Evolutionary conservation across 2,797 vertebrate genomes (phyloP).

Genomic region (Sebastes goodei): DNA sequence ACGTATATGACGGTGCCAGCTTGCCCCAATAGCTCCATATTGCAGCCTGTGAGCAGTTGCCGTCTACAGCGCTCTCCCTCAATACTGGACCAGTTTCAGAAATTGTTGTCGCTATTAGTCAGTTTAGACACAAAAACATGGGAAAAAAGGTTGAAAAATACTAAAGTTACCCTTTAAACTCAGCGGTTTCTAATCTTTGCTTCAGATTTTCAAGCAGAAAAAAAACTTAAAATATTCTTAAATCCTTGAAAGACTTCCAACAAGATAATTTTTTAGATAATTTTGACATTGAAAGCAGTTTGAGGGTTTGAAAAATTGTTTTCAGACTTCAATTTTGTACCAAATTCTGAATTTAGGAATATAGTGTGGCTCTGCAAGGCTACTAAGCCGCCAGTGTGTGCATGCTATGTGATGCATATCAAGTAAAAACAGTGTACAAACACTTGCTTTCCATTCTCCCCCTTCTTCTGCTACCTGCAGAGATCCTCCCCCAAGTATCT

Average conservation of each 20-base stretch:
- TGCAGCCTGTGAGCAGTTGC: too few relatives aligned
- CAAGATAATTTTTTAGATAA: neutral
- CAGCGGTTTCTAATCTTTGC: neutral
- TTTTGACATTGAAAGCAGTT: neutral
- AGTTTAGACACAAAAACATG: too few relatives aligned
- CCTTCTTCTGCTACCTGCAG: conserved; percentile 17
- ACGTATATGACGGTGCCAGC: too few relatives aligned
- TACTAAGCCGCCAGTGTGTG: neutral
- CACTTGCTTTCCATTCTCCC: neutral
- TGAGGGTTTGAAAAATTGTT: neutral
- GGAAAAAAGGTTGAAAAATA: too few relatives aligned
- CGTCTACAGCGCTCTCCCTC: too few relatives aligned
- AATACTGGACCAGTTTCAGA: too few relatives aligned
- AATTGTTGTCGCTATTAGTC: too few relatives aligned
- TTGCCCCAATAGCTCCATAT: too few relatives aligned
- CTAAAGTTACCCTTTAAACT: neutral
- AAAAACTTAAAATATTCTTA: neutral
- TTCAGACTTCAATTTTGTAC: neutral
- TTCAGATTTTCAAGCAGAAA: neutral
- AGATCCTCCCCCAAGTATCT: conserved; percentile 39
- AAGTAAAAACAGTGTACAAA: conserved; percentile 13
- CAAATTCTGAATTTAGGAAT: neutral
- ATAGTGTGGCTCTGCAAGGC: neutral
- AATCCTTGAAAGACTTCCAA: neutral
- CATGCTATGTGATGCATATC: neutral